These are phyloP conservation scores for Epizoanthus ramosus DNA, from an alignment of 92 coral and sea anemone genomes.

Conservation along the genomic window DNA sequence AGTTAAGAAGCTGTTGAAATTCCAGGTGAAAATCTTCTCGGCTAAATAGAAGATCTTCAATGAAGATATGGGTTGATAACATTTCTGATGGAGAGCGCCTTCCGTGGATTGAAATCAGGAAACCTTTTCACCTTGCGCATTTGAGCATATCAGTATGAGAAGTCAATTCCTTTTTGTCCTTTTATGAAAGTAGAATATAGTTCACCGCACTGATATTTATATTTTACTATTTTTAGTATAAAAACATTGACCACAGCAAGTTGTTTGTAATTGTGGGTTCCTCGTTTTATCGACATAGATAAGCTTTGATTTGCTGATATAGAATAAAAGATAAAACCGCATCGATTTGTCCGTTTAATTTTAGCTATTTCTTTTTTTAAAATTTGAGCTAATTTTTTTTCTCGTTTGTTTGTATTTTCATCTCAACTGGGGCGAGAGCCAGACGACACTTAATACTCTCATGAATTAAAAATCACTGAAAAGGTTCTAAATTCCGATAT, in stretches of 20 bases:
- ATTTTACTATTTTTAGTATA: too few relatives aligned
- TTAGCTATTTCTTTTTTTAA: neutral
- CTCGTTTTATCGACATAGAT: too few relatives aligned
- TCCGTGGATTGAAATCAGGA: neutral
- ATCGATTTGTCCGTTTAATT: too few relatives aligned
- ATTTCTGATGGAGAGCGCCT: neutral
- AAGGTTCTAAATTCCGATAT: too few relatives aligned
- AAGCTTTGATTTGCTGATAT: too few relatives aligned
- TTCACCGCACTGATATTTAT: too few relatives aligned
- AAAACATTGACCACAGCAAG: too few relatives aligned
- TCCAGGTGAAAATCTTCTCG: neutral
- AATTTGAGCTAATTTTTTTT: neutral
- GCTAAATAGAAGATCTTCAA: neutral
- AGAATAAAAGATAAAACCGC: too few relatives aligned
- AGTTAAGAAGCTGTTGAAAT: neutral
- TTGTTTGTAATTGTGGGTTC: too few relatives aligned
- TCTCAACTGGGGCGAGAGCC: slow-evolving; percentile 9
- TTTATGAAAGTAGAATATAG: neutral
- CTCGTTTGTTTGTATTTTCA: neutral
- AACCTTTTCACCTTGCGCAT: neutral
- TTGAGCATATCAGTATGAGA: neutral
- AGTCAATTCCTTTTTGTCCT: neutral
- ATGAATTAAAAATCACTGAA: too few relatives aligned
- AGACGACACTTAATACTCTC: too few relatives aligned
- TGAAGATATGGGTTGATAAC: neutral